Percentiles rank a stretch among this genome's conserved stretches.
Conservation (phyloP, 2,888 invertebrate genomes). For the Platycheirus rosarum region DNA sequence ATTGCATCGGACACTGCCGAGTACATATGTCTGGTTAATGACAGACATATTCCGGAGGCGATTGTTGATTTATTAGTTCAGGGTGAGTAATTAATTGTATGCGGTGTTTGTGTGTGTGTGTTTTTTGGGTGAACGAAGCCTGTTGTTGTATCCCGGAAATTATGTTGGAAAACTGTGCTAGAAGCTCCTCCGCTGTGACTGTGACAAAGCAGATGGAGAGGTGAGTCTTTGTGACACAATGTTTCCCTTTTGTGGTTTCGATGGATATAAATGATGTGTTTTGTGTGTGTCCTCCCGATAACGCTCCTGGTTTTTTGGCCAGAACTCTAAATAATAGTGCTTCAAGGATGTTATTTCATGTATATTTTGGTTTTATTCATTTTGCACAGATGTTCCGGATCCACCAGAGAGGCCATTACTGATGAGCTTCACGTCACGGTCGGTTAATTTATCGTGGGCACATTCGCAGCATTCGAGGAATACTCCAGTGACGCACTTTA, state of each 20-base stretch:
- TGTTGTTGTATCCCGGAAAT: not conserved
- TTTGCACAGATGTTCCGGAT: slow-evolving; percentile 87
- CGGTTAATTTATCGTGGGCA: slow-evolving; percentile 90
- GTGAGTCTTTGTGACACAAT: slow-evolving; percentile 38
- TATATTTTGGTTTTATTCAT: slow-evolving; percentile 72
- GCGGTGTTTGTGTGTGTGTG: slow-evolving; percentile 39
- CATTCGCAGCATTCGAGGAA: slow-evolving; percentile 87
- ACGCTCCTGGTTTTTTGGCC: slow-evolving; percentile 17
- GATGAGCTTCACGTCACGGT: slow-evolving; percentile 88
- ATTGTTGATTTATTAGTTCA: slow-evolving; percentile 87
- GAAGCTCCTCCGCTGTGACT: not conserved
- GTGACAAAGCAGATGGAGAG: not conserved
- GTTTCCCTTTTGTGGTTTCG: slow-evolving; percentile 63
- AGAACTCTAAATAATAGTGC: slow-evolving; percentile 12
- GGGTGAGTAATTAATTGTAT: slow-evolving; percentile 83
- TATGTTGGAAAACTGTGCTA: slow-evolving; percentile 2
- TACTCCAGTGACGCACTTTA: slow-evolving; percentile 88
- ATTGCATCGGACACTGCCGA: slow-evolving; percentile 86
- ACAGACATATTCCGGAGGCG: slow-evolving; percentile 86
- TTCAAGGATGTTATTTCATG: slow-evolving; percentile 29
- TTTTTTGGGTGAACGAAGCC: not conserved
- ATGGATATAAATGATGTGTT: slow-evolving; percentile 16
- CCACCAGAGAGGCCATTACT: slow-evolving; percentile 88
- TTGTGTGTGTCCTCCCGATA: no score
- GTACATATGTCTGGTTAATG: slow-evolving; percentile 88